A percentile compares a stretch with the other conserved stretches of the same genome.
Conservation (phyloP, 2,888 invertebrate species). For the Laspeyria flexula region DNA sequence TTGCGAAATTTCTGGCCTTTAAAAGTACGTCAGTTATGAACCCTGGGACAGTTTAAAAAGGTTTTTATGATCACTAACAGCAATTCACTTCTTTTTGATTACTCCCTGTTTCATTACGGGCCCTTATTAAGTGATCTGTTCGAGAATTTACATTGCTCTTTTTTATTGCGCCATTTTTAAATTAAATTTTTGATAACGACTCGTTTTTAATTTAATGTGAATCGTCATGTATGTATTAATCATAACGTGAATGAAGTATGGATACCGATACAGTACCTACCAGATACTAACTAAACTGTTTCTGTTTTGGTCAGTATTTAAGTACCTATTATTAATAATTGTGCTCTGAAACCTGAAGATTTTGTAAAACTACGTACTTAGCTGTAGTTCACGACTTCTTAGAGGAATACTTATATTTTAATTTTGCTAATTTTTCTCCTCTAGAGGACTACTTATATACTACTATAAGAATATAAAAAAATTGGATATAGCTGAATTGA, state of each 20-base stretch:
- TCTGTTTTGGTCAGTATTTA: too few species aligned
- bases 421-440: too few species aligned
- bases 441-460: too few species aligned
- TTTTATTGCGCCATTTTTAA: slow-evolving; percentile 49
- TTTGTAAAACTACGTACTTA: too few species aligned
- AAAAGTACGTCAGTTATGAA: slow-evolving; percentile 60
- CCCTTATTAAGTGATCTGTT: slow-evolving; percentile 64
- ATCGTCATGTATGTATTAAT: slow-evolving; percentile 23
- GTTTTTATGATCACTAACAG: slow-evolving; percentile 67
- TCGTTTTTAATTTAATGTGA: slow-evolving; percentile 44
- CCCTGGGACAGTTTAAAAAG: slow-evolving; percentile 60
- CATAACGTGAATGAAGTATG: slow-evolving; percentile 7
- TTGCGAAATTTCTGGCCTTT: slow-evolving; percentile 64
- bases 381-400: too few species aligned
- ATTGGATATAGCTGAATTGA: too few species aligned
- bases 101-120: slow-evolving; percentile 56
- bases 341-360: too few species aligned
- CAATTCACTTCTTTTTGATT: slow-evolving; percentile 63
- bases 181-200: slow-evolving; percentile 51
- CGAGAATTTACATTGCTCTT: slow-evolving; percentile 51
- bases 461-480: too few species aligned
- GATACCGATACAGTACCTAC: too few species aligned
- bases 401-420: too few species aligned
- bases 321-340: too few species aligned
- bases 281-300: too few species aligned